phyloP scores from a whole-genome alignment of 2,888 invertebrate genomes.

The Epistrophe eligans region DNA sequence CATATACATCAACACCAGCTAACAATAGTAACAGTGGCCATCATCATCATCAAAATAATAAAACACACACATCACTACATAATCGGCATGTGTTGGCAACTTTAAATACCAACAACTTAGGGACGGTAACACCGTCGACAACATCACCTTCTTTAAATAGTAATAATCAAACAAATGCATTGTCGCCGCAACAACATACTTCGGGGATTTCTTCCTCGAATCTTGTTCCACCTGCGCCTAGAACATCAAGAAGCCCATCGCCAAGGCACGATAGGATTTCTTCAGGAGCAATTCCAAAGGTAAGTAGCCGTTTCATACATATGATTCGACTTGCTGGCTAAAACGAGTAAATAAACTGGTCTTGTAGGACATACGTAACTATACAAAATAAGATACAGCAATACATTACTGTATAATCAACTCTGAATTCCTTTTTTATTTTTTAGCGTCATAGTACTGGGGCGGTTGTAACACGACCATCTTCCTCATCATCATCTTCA shows the following conservation, averaged over 20 bases:
- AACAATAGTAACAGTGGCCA: conserved; percentile 63
- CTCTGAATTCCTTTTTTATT: not conserved
- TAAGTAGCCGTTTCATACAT: conserved; percentile 23
- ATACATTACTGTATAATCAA: not conserved
- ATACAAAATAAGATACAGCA: not conserved
- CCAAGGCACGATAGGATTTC: conserved; percentile 84
- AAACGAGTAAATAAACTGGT: too few species aligned
- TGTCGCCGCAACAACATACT: conserved; percentile 72
- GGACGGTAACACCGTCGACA: conserved; percentile 57
- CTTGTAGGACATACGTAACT: too few species aligned
- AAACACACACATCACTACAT: conserved; percentile 76
- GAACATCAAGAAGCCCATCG: conserved; percentile 85
- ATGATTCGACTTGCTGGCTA: too few species aligned
- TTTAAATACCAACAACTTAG: conserved; percentile 71
- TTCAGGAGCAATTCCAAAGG: conserved; percentile 71
- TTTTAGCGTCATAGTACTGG: conserved; percentile 79
- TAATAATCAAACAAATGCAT: conserved; percentile 78
- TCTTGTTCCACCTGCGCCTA: conserved; percentile 79
- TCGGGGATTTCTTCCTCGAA: conserved; percentile 74
- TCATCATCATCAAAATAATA: conserved; percentile 73
- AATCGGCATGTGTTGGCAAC: conserved; percentile 77
- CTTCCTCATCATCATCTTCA: conserved; percentile 76
- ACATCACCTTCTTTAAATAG: conserved; percentile 76
- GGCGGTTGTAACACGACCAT: conserved; percentile 78
- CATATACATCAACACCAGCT: conserved; percentile 78